phyloP scores from a whole-genome alignment of 2,888 invertebrate genomes.

The Caenorhabditis sp. region DNA sequence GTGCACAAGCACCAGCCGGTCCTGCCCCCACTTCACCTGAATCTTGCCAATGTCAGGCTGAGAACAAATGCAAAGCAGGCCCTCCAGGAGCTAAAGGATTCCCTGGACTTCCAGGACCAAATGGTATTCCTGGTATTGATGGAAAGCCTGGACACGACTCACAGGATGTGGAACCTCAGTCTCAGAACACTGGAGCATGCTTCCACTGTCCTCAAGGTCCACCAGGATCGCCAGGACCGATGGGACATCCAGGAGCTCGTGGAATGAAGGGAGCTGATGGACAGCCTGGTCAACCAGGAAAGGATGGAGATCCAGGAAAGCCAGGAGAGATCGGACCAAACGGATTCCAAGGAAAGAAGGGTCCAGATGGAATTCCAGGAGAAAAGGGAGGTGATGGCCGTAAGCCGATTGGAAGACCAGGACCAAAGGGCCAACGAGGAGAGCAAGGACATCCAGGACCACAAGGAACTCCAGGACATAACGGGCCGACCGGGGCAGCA shows the following conservation, averaged over 20 bases:
- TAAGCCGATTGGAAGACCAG: constrained; percentile 69
- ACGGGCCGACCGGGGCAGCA: constrained; percentile 58
- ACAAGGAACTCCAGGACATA: constrained; percentile 63
- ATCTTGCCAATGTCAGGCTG: constrained; percentile 62
- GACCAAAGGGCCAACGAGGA: constrained; percentile 70
- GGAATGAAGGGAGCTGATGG: constrained; percentile 72
- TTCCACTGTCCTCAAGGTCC: constrained; percentile 72
- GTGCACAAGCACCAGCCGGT: constrained; percentile 60
- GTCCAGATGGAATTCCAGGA: constrained; percentile 66
- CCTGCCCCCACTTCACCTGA: constrained; percentile 60
- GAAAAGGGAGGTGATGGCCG: constrained; percentile 71
- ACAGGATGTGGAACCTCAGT: constrained; percentile 68
- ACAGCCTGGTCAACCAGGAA: constrained; percentile 65
- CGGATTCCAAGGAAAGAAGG: constrained; percentile 66
- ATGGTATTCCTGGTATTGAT: constrained; percentile 71
- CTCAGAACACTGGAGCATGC: constrained; percentile 60
- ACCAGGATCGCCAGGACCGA: constrained; percentile 71
- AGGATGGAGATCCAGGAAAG: constrained; percentile 72
- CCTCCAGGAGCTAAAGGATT: constrained; percentile 70
- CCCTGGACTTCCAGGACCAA: constrained; percentile 69
- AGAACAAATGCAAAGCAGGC: constrained; percentile 72
- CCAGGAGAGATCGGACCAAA: constrained; percentile 71
- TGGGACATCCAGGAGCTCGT: constrained; percentile 69
- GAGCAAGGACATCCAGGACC: constrained; percentile 65
- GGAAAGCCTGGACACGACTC: constrained; percentile 70